Conservation (phyloP, 2,888 invertebrate genomes). For the Torymus auratus region DNA sequence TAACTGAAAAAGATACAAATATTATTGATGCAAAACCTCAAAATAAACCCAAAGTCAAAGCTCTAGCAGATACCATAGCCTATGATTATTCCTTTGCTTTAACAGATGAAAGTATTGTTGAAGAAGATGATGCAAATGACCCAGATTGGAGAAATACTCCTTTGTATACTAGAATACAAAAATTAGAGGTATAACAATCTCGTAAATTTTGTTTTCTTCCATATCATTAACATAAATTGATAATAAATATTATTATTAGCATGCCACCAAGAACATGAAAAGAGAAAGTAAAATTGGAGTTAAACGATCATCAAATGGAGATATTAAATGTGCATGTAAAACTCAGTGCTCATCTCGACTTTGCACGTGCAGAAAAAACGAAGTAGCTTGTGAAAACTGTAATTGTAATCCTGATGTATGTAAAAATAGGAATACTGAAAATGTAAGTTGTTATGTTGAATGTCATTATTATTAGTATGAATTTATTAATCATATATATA, state of each 20-base stretch:
- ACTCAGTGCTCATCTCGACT: conserved; percentile 79
- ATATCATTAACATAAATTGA: too few species aligned
- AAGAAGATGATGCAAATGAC: conserved; percentile 77
- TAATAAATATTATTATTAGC: conserved; percentile 58
- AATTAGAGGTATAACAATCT: conserved; percentile 65
- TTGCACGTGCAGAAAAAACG: conserved; percentile 81
- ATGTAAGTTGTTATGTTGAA: conserved; percentile 44
- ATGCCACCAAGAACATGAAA: conserved; percentile 69
- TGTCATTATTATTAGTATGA: neutral
- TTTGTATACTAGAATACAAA: conserved; percentile 78
- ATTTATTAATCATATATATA: neutral
- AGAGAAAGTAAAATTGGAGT: conserved; percentile 72
- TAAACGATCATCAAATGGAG: conserved; percentile 81
- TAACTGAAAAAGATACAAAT: conserved; percentile 48
- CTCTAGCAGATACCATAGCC: neutral
- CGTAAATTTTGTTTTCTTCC: too few species aligned
- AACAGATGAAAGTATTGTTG: conserved; percentile 64
- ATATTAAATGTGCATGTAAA: conserved; percentile 81
- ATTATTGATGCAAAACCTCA: conserved; percentile 11
- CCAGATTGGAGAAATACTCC: conserved; percentile 86
- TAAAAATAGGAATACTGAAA: conserved; percentile 68
- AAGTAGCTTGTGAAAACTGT: conserved; percentile 78
- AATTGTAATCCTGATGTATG: conserved; percentile 78
- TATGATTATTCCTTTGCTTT: conserved; percentile 49
- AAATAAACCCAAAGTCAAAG: conserved; percentile 25